phyloP scores from a whole-genome alignment of 2,113 vertebrate species.

The Gadus macrocephalus region DNA sequence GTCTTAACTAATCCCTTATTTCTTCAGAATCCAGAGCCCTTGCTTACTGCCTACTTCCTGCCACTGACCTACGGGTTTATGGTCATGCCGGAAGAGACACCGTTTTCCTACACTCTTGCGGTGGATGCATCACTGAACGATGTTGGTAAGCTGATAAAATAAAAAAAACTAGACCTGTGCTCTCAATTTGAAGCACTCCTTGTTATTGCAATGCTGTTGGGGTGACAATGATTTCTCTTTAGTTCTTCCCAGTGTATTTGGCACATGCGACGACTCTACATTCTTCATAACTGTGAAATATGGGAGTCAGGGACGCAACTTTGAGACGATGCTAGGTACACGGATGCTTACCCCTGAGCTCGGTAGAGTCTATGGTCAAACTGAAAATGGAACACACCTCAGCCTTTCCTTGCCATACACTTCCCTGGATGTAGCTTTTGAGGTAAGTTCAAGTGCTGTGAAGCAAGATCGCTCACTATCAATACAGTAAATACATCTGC shows the following conservation, averaged over 20 bases:
- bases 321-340: constrained; percentile 46
- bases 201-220: background rate
- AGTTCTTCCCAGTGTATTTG: constrained; percentile 60
- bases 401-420: constrained; percentile 49
- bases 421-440: constrained; percentile 33
- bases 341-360: constrained; percentile 36
- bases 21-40: constrained; percentile 53
- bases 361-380: constrained; percentile 14
- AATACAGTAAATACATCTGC: background rate
- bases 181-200: background rate
- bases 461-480: background rate
- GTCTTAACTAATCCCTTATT: background rate
- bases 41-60: constrained; percentile 51
- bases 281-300: constrained; percentile 55
- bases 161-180: background rate
- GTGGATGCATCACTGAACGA: constrained; percentile 50
- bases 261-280: constrained; percentile 56
- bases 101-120: constrained; percentile 46
- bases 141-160: constrained; percentile 48
- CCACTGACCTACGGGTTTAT: constrained; percentile 59
- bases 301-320: constrained; percentile 51
- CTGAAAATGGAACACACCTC: constrained; percentile 58
- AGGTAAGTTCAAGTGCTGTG: constrained; percentile 40
- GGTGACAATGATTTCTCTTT: background rate
- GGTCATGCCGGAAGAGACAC: constrained; percentile 55